These are phyloP conservation scores for Epinotia bilunana DNA, from an alignment of 2,888 invertebrate genomes.

Conservation along the genomic window DNA sequence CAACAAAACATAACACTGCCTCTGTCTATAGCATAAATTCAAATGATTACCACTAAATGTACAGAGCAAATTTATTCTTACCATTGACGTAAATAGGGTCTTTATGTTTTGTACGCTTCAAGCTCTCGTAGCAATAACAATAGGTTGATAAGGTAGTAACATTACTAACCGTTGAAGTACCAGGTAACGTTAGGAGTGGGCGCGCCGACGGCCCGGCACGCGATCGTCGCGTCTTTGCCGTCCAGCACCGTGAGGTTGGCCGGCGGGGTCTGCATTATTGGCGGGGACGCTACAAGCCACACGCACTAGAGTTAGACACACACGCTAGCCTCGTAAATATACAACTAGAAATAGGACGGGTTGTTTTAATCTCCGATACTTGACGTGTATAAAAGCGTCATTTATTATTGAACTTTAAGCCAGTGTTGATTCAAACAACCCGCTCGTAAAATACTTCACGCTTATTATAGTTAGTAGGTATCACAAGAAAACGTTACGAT, in stretches of 20 bases:
- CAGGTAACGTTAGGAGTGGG: slow-evolving; percentile 96
- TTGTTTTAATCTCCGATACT: background rate
- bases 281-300: slow-evolving; percentile 91
- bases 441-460: slow-evolving; percentile 23
- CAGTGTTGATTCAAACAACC: slow-evolving; percentile 15
- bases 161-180: slow-evolving; percentile 93
- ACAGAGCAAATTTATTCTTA: background rate
- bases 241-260: slow-evolving; percentile 95
- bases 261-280: slow-evolving; percentile 93
- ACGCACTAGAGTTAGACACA: slow-evolving; percentile 67
- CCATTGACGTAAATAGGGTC: slow-evolving; percentile 7
- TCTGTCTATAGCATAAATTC: background rate
- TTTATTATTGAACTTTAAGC: background rate
- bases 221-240: slow-evolving; percentile 95
- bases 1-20: background rate
- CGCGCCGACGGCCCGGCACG: slow-evolving; percentile 95
- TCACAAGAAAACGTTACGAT: slow-evolving; percentile 34
- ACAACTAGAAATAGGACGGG: slow-evolving; percentile 11
- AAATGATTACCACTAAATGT: background rate
- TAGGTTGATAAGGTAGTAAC: slow-evolving; percentile 23
- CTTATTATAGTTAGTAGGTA: slow-evolving; percentile 21
- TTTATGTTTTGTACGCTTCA: background rate
- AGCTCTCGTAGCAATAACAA: slow-evolving; percentile 25
- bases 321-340: slow-evolving; percentile 45
- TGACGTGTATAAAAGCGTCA: background rate